These are phyloP conservation scores for Aquatica leii DNA, from an alignment of 2,888 invertebrate genomes.

Conservation along the genomic window DNA sequence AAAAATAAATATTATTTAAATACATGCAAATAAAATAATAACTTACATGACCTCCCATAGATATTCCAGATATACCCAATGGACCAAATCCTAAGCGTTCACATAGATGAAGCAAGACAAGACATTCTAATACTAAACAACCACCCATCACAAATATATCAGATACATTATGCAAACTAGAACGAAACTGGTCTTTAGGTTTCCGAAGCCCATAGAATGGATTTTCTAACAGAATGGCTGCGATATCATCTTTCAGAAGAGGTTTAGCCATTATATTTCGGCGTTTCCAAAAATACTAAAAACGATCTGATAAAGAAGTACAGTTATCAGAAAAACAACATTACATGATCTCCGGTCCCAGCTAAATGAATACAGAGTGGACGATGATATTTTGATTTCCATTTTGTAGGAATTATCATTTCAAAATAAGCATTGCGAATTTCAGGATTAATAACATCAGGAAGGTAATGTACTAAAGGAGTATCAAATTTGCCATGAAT, in stretches of 20 bases:
- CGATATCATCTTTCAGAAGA: slow-evolving; percentile 89
- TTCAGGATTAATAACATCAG: slow-evolving; percentile 86
- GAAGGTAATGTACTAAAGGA: slow-evolving; percentile 83
- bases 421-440: slow-evolving; percentile 86
- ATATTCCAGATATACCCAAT: slow-evolving; percentile 92
- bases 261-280: slow-evolving; percentile 91
- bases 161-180: slow-evolving; percentile 92
- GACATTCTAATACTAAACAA: slow-evolving; percentile 90
- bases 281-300: slow-evolving; percentile 89
- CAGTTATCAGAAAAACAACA: slow-evolving; percentile 53
- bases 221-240: slow-evolving; percentile 94
- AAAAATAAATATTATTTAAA: no score
- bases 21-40: no score
- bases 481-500: slow-evolving; percentile 89
- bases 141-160: slow-evolving; percentile 99
- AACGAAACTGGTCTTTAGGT: slow-evolving; percentile 86
- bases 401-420: slow-evolving; percentile 81
- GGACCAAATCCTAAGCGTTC: slow-evolving; percentile 91
- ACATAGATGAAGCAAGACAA: slow-evolving; percentile 94
- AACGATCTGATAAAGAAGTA: slow-evolving; percentile 36
- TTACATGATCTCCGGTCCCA: slow-evolving; percentile 97
- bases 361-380: slow-evolving; percentile 95
- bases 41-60: slow-evolving; percentile 96
- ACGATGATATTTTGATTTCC: slow-evolving; percentile 73
- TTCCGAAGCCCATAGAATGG: slow-evolving; percentile 94